Base-by-base conservation (phyloP, 2,797 vertebrate genomes). In the Myotis findleyi region DNA sequence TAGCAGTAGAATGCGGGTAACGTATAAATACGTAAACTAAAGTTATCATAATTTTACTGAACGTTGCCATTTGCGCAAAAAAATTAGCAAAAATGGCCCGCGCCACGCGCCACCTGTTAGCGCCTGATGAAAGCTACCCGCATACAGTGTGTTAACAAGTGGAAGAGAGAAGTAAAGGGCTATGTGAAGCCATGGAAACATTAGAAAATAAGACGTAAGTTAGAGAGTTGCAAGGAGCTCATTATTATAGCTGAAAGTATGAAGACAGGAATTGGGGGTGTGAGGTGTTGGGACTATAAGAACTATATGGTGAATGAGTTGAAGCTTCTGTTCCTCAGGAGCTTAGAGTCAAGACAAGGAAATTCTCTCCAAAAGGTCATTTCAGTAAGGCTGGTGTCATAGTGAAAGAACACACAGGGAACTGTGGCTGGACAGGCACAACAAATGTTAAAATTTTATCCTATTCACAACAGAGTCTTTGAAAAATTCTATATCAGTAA, bases 401-500 rank as follows among this genome's bases (percentile, higher is more conserved):
- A 66, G 33, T 25, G 17, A 64, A 87, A 95, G 23, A 92, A 87
- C 16, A 49, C 11, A 82, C 1, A 91, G 36, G 79, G 27, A 87
- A 89, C 59, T 13, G 11, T 68, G 38, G 30, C 23, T 23, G 6
- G 13, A 76, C 1, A 59, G 27, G 69, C n/a, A 86, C 20, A 88
- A 51, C 49, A 47, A 9, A 71, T 12, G 41, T 33, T 90, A 82
- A 87, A 80, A 89, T 49, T 41, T 73, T 80, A 92, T 80, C 64
- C 27, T 44, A 49, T 21, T 23, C 4, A 51, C 47, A 90, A 87
- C 7, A 94, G 25, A 87, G 36, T 68, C 23, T 59, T 1, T 81
- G 36, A 89, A 82, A 82, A 91, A 77, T 68, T 91, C 38, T 73
- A 87, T 79, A 87, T 38, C 11, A 18, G 1, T 91, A 88, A 57